Conservation (phyloP, 2,113 vertebrate species). For the Chaetops frenatus region DNA sequence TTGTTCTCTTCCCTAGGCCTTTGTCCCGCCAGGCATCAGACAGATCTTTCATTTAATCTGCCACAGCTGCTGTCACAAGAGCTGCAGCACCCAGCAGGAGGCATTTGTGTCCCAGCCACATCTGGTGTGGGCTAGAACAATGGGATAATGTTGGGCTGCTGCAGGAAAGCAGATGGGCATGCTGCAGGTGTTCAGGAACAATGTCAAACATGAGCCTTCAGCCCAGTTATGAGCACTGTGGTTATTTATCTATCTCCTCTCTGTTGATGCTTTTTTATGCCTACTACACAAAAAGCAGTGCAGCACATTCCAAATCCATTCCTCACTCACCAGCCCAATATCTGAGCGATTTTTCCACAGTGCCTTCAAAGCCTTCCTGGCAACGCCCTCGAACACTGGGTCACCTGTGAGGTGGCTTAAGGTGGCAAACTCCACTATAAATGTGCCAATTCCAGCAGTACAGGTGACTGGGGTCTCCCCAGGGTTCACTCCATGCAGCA, state of each 20-base stretch:
- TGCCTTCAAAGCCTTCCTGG: conserved; percentile 81
- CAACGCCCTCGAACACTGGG: conserved; percentile 80
- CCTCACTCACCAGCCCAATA: conserved; percentile 87
- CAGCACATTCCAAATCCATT: neutral
- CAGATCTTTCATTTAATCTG: neutral
- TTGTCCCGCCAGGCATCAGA: neutral
- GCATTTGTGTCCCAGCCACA: neutral
- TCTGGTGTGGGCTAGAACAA: neutral
- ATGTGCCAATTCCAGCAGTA: conserved; percentile 94
- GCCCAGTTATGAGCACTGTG: neutral
- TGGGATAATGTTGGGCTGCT: neutral
- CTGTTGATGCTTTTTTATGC: neutral
- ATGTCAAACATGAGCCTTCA: fast-evolving
- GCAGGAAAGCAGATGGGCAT: neutral
- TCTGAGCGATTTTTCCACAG: conserved; percentile 92
- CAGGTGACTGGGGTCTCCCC: conserved; percentile 94
- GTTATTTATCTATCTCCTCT: neutral
- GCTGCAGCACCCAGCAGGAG: neutral
- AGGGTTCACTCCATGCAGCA: conserved; percentile 87
- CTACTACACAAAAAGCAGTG: neutral
- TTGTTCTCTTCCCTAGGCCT: neutral
- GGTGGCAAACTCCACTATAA: conserved; percentile 93
- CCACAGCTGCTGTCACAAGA: neutral
- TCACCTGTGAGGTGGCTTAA: conserved; percentile 93
- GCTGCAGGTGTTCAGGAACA: neutral